These are phyloP conservation scores for Cyclina sinensis DNA, from an alignment of 1,140 invertebrate genomes.

Conservation along the genomic window DNA sequence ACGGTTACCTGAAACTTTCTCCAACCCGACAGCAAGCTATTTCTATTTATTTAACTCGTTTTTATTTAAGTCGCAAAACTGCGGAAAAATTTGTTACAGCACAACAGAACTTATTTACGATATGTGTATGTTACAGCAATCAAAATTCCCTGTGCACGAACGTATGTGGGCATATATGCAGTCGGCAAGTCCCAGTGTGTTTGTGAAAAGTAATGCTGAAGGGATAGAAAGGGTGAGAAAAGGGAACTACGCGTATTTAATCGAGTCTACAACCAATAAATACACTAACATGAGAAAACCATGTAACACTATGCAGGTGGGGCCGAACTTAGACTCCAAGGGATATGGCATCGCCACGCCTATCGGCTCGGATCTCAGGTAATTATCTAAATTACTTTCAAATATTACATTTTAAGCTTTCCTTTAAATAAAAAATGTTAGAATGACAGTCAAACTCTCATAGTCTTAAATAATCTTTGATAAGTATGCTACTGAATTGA, in stretches of 20 bases:
- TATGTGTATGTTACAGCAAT: constrained; percentile 90
- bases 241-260: constrained; percentile 96
- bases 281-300: constrained; percentile 96
- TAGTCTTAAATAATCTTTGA: too few relatives aligned
- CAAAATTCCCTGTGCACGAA: constrained; percentile 95
- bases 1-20: too few relatives aligned
- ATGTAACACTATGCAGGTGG: constrained; percentile 97
- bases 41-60: too few relatives aligned
- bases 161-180: constrained; percentile 99
- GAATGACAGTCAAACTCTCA: too few relatives aligned
- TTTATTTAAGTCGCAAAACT: too few relatives aligned
- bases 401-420: too few relatives aligned
- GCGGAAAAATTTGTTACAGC: too few relatives aligned
- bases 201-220: constrained; percentile 77
- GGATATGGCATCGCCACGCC: constrained; percentile 98
- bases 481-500: too few relatives aligned
- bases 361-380: constrained; percentile 96
- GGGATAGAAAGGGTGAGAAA: constrained; percentile 81
- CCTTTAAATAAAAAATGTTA: too few relatives aligned
- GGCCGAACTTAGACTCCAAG: constrained; percentile 96
- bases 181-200: constrained; percentile 81
- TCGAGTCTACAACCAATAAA: constrained; percentile 98
- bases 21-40: too few relatives aligned
- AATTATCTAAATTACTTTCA: too few relatives aligned
- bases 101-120: too few relatives aligned